Conservation (phyloP, 2,888 invertebrate species). For the Fragum fragum region DNA sequence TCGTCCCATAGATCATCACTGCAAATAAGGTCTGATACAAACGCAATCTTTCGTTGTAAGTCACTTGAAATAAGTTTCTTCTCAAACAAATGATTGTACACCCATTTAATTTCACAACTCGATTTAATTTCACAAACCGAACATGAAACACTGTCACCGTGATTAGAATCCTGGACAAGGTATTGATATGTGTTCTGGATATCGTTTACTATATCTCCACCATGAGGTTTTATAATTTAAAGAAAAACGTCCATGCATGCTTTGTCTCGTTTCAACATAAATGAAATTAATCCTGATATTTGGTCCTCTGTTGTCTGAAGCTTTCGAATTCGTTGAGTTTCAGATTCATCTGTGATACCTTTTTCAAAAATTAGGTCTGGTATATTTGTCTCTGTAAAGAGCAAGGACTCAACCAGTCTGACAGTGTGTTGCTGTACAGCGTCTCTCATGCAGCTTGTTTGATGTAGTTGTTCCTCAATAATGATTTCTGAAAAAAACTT, state of each 20-base stretch:
- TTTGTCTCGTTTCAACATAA: neutral
- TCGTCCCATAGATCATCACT: neutral
- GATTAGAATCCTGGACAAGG: neutral
- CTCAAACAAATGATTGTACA: slow-evolving; percentile 11
- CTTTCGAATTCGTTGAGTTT: neutral
- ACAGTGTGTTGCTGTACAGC: neutral
- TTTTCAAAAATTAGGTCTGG: neutral
- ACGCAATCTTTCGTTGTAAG: neutral
- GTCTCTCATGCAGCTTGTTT: neutral
- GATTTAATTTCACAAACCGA: neutral
- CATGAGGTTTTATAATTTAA: neutral
- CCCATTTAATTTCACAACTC: neutral
- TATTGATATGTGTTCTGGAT: neutral
- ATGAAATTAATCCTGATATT: neutral
- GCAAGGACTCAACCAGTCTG: neutral
- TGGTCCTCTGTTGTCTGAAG: neutral
- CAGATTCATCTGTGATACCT: neutral
- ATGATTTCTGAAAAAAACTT: too few species aligned
- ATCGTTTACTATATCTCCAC: neutral
- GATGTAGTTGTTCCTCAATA: neutral
- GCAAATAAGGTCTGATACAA: neutral
- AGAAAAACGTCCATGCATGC: neutral
- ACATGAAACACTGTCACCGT: neutral
- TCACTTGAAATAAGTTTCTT: neutral
- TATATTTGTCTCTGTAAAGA: neutral